Evolutionary conservation across 2,797 vertebrate genomes (phyloP), one percentile per base, ranked within the genome.

Genomic region (Huso huso): DNA sequence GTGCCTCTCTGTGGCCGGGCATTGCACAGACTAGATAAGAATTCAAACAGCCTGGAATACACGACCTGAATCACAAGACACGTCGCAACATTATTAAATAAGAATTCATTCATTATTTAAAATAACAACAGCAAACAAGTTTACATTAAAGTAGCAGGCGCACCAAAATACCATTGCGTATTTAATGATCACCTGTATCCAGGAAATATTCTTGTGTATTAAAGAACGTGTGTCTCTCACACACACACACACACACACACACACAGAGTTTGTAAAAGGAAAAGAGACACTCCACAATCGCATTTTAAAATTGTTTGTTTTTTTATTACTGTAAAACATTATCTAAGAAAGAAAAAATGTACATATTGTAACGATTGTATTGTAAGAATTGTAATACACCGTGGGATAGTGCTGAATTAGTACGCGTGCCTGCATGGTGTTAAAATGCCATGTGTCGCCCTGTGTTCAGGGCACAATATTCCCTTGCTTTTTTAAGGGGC

Each of bases 401-500:
- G 5, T 37, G 37, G 37, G 37, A 84, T 91, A 89, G 91, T 92
- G 92, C 92, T 90, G 73, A 84, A 87, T 81, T 84, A 95, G 93
- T 92, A 92, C 88, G 93, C 95, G 95, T 97, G 94, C 94, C 90
- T 92, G 90, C 94, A 93, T 93, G 94, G 94, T 37, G 76, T 85
- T 84, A 37, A 84, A 83, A 75, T 84, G 72, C 95, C 92, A 84
- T 96, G 94, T 89, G 83, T 91, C 86, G 88, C 95, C 95, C 96
- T 92, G 81, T 92, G 90, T 93, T 94, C 89, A 94, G 96, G 96
- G 95, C 92, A 82, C 68, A 81, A 81, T 90, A 90, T 84, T 95
- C 95, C 95, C 95, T 97, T 96, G 88, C 76, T 96, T 96, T 90
- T 96, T 84, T 84, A 92, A 96, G 94, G 95, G 95, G 89, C 88